Conservation (phyloP, 2,888 invertebrate species). For the Lasioglossum marginatum region DNA sequence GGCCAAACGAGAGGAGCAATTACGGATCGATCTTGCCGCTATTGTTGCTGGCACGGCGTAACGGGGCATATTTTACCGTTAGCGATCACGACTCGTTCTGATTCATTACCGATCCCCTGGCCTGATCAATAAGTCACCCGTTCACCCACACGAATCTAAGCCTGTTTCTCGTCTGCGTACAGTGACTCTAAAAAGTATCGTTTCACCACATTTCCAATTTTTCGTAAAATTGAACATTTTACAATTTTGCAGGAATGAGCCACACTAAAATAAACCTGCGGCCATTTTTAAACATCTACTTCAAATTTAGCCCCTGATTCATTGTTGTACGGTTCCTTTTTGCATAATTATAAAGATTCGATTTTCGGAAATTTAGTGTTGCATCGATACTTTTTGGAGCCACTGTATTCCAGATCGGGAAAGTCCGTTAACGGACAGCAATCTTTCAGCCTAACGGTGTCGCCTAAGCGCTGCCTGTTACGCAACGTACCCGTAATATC, state of each 20-base stretch:
- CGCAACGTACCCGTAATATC: slow-evolving; percentile 58
- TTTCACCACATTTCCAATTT: too few species aligned
- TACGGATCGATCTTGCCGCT: slow-evolving; percentile 51
- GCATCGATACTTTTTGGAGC: too few species aligned
- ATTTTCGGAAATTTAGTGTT: too few species aligned
- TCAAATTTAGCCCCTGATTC: too few species aligned
- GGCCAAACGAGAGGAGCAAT: slow-evolving; percentile 44
- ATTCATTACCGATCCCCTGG: slow-evolving; percentile 75
- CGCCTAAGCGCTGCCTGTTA: slow-evolving; percentile 40
- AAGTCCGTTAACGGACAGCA: slow-evolving; percentile 62
- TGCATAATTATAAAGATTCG: too few species aligned
- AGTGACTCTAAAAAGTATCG: too few species aligned
- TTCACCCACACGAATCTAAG: slow-evolving; percentile 58
- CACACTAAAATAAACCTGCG: too few species aligned
- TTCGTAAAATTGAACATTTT: too few species aligned
- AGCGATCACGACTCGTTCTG: slow-evolving; percentile 76
- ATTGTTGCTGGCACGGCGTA: slow-evolving; percentile 67
- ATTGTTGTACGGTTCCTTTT: too few species aligned
- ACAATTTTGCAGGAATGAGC: too few species aligned
- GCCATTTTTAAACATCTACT: too few species aligned
- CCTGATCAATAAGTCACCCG: slow-evolving; percentile 61
- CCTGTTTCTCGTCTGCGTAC: slow-evolving; percentile 20
- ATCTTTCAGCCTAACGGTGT: slow-evolving; percentile 64
- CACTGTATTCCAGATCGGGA: slow-evolving; percentile 26
- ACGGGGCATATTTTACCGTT: slow-evolving; percentile 80